Base-by-base conservation (phyloP, 2,888 invertebrate species). In the Drosophila paucipuncta region DNA sequence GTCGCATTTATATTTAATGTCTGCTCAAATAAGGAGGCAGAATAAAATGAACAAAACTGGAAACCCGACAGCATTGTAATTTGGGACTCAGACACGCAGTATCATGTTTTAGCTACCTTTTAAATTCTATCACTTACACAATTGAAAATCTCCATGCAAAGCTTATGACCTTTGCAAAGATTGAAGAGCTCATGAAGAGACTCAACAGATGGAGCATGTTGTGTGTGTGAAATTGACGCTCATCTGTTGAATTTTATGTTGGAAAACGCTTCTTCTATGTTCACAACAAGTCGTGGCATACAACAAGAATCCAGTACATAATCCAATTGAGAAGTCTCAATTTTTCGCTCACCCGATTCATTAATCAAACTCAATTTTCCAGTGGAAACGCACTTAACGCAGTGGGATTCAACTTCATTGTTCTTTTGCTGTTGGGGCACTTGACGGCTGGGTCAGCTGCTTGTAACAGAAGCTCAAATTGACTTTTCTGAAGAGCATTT, bases 401-500 rank as follows among this genome's bases (percentile, higher is more conserved):
- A 58, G 33, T 31, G 35, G 47, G 22, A 31, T 47, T n/a, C 41
- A 49, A 18, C 30, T 62, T 43, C 4, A 16, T 10, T 31, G 55
- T 5, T 31, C 37, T 31, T 25, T n/a, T 41, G 9, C 16, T 2
- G 10, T 35, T n/a, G 41, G 22, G 47, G 49, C 75, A 53, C 57
- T 76, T 62, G 64, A 35, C 58, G 41, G 35, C 64, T 39, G 59
- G 22, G 58, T 31, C 43, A 58, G 22, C 47, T 31, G 31, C 43
- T 31, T 31, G 58, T 11, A 2, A 18, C 22, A 54, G 31, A 35
- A 49, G 61, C 62, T 65, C 50, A 49, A 64, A 33, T 62, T 54
- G 57, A 58, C 75, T 70, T 68, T 58, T 70, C 57, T 30, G 66
- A 54, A 59, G 62, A 73, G 59, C 70, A 80, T 82, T 76, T 62